Evolutionary conservation across 2,888 invertebrate genomes (phyloP).

Genomic region (Troides oblongomaculatus): DNA sequence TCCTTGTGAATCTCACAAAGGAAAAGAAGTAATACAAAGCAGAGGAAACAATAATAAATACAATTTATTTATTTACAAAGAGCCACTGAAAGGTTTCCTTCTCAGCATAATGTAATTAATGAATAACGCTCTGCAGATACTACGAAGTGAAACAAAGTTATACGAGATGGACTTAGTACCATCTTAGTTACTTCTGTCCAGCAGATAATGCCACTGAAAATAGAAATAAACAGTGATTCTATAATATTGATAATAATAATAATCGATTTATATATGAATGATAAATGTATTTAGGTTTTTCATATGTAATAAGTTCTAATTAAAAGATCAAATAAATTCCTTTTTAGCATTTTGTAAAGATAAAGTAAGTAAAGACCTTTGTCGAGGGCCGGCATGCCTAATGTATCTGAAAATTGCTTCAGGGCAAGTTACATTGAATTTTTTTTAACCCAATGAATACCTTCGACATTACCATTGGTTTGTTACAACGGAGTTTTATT

Average conservation of each 20-base stretch:
- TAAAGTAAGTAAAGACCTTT: neutral
- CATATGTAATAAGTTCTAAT: neutral
- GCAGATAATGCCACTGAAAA: neutral
- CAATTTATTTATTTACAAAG: slow-evolving; percentile 3
- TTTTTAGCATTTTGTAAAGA: neutral
- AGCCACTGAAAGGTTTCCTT: slow-evolving; percentile 5
- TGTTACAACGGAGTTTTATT: neutral
- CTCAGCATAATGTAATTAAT: neutral
- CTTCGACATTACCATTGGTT: neutral
- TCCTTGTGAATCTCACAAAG: neutral
- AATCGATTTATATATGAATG: neutral
- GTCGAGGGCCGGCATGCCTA: neutral
- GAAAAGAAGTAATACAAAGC: neutral
- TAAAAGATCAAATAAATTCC: too few relatives aligned
- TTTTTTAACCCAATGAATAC: slow-evolving; percentile 5
- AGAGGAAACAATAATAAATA: neutral
- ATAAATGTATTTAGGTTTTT: neutral
- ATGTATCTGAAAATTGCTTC: slow-evolving; percentile 3
- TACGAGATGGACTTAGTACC: neutral
- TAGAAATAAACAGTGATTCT: neutral
- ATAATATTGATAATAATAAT: neutral
- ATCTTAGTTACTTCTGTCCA: neutral
- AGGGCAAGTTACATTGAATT: slow-evolving; percentile 4
- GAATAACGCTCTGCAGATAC: neutral
- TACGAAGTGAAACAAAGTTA: neutral